These are phyloP conservation scores for Marcusenius ussheri DNA, from an alignment of 2,113 vertebrate species.

Conservation along the genomic window DNA sequence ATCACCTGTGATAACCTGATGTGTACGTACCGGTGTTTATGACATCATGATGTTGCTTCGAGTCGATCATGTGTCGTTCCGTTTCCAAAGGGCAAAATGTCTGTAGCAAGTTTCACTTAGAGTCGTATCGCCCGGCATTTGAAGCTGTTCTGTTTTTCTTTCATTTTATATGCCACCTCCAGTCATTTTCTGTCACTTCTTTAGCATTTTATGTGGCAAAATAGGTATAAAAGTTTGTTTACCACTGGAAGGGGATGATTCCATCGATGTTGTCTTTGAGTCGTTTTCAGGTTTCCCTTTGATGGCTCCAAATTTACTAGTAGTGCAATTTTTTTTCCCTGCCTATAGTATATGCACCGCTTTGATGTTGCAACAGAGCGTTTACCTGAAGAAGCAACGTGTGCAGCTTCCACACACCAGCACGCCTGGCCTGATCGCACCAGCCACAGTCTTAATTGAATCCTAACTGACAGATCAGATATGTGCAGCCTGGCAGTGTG, in stretches of 20 bases:
- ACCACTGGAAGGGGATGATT: neutral
- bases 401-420: conserved; percentile 84
- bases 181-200: neutral
- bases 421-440: conserved; percentile 97
- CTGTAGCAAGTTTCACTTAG: neutral
- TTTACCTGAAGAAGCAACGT: conserved; percentile 95
- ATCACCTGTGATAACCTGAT: neutral
- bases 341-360: conserved; percentile 74
- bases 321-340: conserved; percentile 31
- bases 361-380: conserved; percentile 95
- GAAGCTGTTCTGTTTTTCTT: neutral
- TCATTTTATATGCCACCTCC: neutral
- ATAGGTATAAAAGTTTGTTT: neutral
- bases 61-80: conserved; percentile 40
- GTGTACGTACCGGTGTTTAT: neutral
- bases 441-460: conserved; percentile 99
- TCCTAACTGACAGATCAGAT: conserved; percentile 99
- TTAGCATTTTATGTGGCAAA: neutral
- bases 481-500: conserved; percentile 85
- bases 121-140: neutral
- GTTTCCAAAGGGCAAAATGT: conserved; percentile 48
- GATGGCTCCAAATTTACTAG: neutral
- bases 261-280: neutral
- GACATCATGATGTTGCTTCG: conserved; percentile 46
- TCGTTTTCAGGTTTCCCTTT: neutral